Evolutionary conservation across 2,797 vertebrate species (phyloP), one percentile per base, ranked within the genome.

Genomic region (Salarias fasciatus): DNA sequence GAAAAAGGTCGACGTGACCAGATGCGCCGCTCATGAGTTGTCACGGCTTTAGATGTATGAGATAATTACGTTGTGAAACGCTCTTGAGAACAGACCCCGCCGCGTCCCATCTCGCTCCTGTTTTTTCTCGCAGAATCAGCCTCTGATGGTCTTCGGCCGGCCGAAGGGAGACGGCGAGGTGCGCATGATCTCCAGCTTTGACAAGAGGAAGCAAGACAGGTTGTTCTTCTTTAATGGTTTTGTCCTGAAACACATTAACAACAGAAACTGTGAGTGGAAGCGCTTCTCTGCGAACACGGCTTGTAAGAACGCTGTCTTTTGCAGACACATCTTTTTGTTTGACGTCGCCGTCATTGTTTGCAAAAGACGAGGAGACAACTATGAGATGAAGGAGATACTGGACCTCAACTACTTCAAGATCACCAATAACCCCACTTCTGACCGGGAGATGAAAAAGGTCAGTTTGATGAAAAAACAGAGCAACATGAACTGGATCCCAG

Each of bases 341-440:
- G 96, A 98, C 67, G 73, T 94, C 64, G 96, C 95, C 11, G 94
- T 94, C 56, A 94, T 98, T 30, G 92, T 98, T 46, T 98, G 96
- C 79, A 98, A 98, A 86, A 86, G 96, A 54, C 91, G 95, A 80
- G 96, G 96, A 9, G 94, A 98, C 86, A 96, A 95, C 90, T 98
- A 98, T n/a, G 96, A 98, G 87, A 95, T 98, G 95, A 97, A 96
- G 84, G 95, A 98, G 71, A 91, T 98, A 30, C 95, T 98, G 37
- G 95, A 98, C 88, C 95, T 98, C 53, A 94, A 95, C 79, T 89
- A 87, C 84, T 98, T 96, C 87, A 98, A 95, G 89, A 94, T 98
- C 79, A 95, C 95, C 29, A 94, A 97, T 84, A 98, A 97, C 70
- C 95, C 95, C 24, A 94, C 92, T 13, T 93, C 94, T 7, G 95